A percentile compares a stretch with the other conserved stretches of the same genome.
These are phyloP conservation scores for Ciconia boyciana DNA, from an alignment of 2,113 vertebrate species.

Conservation along the genomic window DNA sequence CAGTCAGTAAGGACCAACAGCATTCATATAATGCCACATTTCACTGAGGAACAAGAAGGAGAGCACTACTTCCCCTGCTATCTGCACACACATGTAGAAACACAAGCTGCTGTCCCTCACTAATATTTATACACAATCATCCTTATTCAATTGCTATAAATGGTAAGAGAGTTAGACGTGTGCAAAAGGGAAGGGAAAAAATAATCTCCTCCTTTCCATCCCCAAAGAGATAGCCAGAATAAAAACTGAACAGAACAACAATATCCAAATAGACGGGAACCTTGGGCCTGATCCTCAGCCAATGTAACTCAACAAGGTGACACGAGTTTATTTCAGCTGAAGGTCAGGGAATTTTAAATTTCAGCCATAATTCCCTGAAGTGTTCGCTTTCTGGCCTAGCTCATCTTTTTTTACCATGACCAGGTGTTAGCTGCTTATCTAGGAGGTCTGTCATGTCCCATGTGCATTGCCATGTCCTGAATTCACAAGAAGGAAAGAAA, in stretches of 20 bases:
- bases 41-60: not conserved
- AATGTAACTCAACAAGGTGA: not conserved
- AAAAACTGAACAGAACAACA: not conserved
- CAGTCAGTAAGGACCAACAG: not conserved
- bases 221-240: not conserved
- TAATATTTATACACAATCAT: not conserved
- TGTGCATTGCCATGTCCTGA: not conserved
- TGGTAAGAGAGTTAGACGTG: not conserved
- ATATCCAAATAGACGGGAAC: not conserved
- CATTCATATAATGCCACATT: not conserved
- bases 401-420: not conserved
- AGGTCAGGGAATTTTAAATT: not conserved
- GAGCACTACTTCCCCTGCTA: not conserved
- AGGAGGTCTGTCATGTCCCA: not conserved
- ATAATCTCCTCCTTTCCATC: not conserved
- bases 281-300: not conserved
- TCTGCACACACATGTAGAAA: not conserved
- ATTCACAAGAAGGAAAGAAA: slow-evolving; percentile 6
- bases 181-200: not conserved
- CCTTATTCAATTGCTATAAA: not conserved
- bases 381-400: not conserved
- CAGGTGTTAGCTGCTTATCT: not conserved
- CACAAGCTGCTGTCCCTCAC: not conserved
- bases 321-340: not conserved
- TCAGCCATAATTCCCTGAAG: not conserved